Evolutionary conservation across 2,113 vertebrate genomes (phyloP).

Genomic region (Ploceus nigricollis): DNA sequence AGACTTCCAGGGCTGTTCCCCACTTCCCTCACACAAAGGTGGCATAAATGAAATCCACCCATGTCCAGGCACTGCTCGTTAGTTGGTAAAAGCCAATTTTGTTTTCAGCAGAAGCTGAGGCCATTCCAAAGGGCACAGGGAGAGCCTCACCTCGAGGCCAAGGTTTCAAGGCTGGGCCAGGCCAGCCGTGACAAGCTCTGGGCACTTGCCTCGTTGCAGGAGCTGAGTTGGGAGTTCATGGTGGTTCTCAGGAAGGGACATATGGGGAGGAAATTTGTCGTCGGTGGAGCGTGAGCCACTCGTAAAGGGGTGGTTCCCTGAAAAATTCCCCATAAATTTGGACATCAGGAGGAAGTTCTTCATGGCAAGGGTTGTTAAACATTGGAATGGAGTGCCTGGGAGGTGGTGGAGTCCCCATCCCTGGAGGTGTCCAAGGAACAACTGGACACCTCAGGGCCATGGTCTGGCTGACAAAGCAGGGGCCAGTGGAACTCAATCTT

Average conservation of each 20-base stretch:
- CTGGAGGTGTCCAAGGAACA: background rate
- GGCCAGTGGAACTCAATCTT: background rate
- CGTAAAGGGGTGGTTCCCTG: background rate
- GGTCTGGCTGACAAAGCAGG: background rate
- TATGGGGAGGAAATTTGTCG: constrained; percentile 16
- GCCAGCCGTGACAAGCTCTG: background rate
- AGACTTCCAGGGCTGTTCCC: background rate
- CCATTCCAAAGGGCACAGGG: background rate
- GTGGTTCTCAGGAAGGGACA: background rate
- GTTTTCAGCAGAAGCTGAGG: background rate
- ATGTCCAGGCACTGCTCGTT: background rate
- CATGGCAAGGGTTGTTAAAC: background rate
- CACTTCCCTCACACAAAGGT: background rate
- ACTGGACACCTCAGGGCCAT: rapidly evolving
- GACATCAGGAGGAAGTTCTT: background rate
- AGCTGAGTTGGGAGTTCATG: background rate
- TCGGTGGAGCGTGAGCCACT: background rate
- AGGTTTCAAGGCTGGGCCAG: background rate
- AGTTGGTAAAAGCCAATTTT: background rate
- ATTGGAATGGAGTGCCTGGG: rapidly evolving
- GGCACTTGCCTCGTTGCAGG: background rate
- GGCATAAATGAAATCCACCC: background rate
- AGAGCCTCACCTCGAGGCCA: background rate
- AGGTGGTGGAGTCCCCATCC: too few relatives aligned
- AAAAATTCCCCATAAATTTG: background rate